Evolutionary conservation across 2,888 invertebrate genomes (phyloP), one percentile per base, ranked within the genome.

Genomic region (Mythimna impura): DNA sequence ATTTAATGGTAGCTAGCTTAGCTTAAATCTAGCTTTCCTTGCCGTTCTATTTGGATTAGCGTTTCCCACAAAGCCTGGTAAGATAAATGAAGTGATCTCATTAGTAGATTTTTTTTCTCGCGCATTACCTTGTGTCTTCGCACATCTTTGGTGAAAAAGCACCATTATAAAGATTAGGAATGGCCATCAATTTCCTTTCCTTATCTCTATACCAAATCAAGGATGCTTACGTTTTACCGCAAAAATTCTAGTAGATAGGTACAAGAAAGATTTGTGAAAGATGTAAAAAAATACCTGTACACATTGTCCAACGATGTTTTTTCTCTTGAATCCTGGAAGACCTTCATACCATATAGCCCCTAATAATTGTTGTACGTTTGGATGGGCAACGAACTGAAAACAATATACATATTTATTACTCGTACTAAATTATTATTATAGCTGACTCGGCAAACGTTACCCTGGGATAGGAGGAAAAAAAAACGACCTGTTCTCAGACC

Each of bases 301-400:
- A 66, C 98, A 97, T 93, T 99, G 99, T 63, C 98, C 97, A 3
- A 98, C 96, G 96, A 99, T 98, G 91, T 98, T 98, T 95, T 99
- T 98, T 85, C 99, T 97, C 71, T 99, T 97, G 94, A 99, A 99
- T 2, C 99, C 99, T 0, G 99, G 99, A 20, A 99, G 96, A 20
- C 99, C 99, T 91, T 99, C 99, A 94, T 99, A 99, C 99, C 99
- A 99, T 87, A 99, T 98, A 57, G 99, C 98, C 8, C 99, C 99
- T 78, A 99, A 95, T 64, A 99, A 96, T 93, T 99, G 99, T 91
- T 99, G 99, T 61, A 99, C 99, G 94, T 99, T 99, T 1, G 99
- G 99, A 96, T 99, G 99, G 6, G 99, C 98, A 66, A 99, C 99
- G 93, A 99, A 99, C 99, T 99, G 96, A 1, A 70, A 81, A 52